These are phyloP conservation scores for Triplophysa rosa DNA, from an alignment of 2,113 vertebrate genomes.

Conservation along the genomic window DNA sequence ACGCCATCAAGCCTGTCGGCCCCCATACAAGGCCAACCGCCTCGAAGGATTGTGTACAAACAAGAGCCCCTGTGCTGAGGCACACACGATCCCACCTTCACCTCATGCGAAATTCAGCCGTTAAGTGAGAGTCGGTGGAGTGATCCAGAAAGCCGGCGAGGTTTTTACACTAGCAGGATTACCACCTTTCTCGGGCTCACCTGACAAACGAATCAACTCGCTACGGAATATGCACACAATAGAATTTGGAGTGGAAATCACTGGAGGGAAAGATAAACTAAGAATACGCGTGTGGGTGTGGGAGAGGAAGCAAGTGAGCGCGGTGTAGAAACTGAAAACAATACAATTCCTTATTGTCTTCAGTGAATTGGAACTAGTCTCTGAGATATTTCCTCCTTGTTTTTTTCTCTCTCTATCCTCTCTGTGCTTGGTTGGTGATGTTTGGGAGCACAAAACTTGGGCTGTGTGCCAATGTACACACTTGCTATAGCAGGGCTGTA, in stretches of 20 bases:
- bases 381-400: conserved; percentile 21
- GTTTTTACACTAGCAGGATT: conserved; percentile 32
- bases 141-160: conserved; percentile 23
- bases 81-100: conserved; percentile 54
- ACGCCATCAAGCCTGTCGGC: conserved; percentile 62
- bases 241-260: conserved; percentile 46
- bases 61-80: conserved; percentile 57
- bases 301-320: conserved; percentile 39
- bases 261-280: conserved; percentile 41
- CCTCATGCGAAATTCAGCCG: conserved; percentile 57
- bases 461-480: conserved; percentile 40
- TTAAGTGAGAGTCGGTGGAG: conserved; percentile 45
- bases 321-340: conserved; percentile 48
- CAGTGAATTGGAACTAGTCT: conserved; percentile 50
- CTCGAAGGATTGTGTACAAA: conserved; percentile 60
- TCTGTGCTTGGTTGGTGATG: conserved; percentile 40
- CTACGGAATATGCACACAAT: conserved; percentile 45
- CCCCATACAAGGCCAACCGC: conserved; percentile 52
- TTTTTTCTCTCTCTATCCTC: not conserved
- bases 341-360: conserved; percentile 54
- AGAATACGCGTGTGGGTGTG: conserved; percentile 36
- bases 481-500: too few relatives aligned
- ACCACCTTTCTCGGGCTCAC: conserved; percentile 22
- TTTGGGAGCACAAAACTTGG: conserved; percentile 8
- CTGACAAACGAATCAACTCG: conserved; percentile 34